Evolutionary conservation across 2,888 invertebrate species (phyloP).

Genomic region (Apoderus coryli): DNA sequence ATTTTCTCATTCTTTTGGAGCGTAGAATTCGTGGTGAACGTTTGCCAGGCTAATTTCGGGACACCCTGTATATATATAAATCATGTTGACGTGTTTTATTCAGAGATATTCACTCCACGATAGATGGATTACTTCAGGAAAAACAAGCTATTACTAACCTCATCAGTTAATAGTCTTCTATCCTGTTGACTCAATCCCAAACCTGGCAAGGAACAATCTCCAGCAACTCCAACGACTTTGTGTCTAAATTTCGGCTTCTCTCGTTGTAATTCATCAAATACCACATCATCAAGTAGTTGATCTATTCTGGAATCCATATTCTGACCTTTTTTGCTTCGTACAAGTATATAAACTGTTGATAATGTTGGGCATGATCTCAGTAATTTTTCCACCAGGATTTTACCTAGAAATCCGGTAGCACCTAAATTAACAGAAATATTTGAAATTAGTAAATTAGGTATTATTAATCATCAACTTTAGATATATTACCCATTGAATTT

Average conservation of each 20-base stretch:
- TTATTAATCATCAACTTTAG: background rate
- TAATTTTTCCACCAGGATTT: constrained; percentile 44
- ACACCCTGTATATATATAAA: too few relatives aligned
- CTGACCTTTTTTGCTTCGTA: constrained; percentile 45
- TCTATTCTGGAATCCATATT: constrained; percentile 49
- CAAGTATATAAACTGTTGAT: constrained; percentile 38
- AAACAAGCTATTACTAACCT: too few relatives aligned
- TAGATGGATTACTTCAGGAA: too few relatives aligned
- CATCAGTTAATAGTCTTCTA: constrained; percentile 34
- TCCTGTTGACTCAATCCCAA: constrained; percentile 45
- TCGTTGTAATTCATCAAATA: constrained; percentile 40
- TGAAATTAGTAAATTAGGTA: too few relatives aligned
- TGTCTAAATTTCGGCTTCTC: constrained; percentile 47
- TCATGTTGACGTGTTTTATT: too few relatives aligned
- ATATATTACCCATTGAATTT: background rate
- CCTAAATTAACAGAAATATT: constrained; percentile 32
- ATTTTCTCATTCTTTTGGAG: too few relatives aligned
- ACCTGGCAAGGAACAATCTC: constrained; percentile 45
- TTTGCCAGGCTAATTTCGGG: too few relatives aligned
- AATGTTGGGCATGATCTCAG: constrained; percentile 40
- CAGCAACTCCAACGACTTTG: constrained; percentile 38
- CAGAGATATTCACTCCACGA: too few relatives aligned
- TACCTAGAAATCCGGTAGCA: constrained; percentile 41
- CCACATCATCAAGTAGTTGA: constrained; percentile 51
- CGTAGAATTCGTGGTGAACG: too few relatives aligned